These are phyloP conservation scores for Gallinago media DNA, from an alignment of 2,113 vertebrate genomes.

Conservation along the genomic window DNA sequence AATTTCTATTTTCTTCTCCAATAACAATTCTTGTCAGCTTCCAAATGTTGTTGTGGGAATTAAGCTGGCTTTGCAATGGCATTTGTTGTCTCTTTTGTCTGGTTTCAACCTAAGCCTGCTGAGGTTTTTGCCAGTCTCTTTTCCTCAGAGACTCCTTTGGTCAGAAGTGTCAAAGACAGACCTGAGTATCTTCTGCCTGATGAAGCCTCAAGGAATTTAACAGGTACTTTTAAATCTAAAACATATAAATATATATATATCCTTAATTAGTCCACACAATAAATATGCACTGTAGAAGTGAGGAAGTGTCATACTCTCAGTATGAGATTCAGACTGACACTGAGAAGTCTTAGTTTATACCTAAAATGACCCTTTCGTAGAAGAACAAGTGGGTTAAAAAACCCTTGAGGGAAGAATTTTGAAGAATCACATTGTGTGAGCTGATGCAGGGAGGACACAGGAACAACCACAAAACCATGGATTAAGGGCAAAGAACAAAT, in stretches of 20 bases:
- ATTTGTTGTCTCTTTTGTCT: background rate
- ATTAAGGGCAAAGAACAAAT: too few relatives aligned
- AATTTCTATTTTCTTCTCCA: background rate
- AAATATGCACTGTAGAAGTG: background rate
- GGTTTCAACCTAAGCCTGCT: background rate
- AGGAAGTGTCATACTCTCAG: background rate
- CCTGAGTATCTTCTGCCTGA: background rate
- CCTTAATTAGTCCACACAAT: background rate
- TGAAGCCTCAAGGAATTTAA: background rate
- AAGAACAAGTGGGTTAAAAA: background rate
- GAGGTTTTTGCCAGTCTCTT: background rate
- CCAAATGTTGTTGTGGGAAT: background rate
- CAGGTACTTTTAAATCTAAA: background rate
- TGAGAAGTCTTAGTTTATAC: background rate
- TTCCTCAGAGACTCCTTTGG: background rate
- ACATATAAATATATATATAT: background rate
- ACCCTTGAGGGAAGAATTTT: background rate
- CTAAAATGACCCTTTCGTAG: background rate
- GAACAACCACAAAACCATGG: too few relatives aligned
- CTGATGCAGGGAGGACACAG: too few relatives aligned
- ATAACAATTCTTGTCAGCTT: background rate
- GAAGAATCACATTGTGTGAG: background rate
- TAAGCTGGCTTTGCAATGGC: background rate
- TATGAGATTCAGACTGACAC: background rate
- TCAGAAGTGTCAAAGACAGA: background rate